A percentile compares a stretch with the other conserved stretches of the same genome.
These are phyloP conservation scores for Cephus nigrinus DNA, from an alignment of 2,888 invertebrate genomes.

Conservation along the genomic window DNA sequence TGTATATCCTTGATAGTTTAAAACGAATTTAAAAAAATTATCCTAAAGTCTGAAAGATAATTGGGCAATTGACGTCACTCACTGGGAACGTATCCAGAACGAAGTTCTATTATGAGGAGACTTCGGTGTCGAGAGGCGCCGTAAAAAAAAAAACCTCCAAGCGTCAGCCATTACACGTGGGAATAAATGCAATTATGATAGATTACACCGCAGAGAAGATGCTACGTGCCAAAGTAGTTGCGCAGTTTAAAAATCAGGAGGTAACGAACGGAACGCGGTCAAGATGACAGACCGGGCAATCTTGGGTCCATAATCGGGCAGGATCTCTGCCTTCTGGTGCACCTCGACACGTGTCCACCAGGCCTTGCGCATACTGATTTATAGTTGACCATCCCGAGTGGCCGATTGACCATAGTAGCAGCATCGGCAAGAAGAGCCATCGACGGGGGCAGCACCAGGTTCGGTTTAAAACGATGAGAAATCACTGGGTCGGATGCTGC, in stretches of 20 bases:
- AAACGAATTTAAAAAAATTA: not conserved
- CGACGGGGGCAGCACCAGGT: not conserved
- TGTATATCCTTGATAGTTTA: not conserved
- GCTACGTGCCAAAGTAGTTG: not conserved
- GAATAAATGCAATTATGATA: conserved; percentile 49
- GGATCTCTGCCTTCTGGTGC: conserved; percentile 2
- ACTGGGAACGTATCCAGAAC: not conserved
- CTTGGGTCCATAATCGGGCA: conserved; percentile 23
- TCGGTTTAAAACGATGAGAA: not conserved
- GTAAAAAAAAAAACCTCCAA: not conserved
- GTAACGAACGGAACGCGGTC: conserved; percentile 19
- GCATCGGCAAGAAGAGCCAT: not conserved
- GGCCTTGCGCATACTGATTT: conserved; percentile 6
- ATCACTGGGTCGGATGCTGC: not conserved
- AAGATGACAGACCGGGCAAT: conserved; percentile 19
- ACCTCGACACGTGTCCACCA: not conserved
- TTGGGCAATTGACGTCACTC: not conserved
- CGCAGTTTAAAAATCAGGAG: not conserved
- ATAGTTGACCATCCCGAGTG: not conserved
- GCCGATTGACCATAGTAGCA: not conserved
- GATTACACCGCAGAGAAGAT: conserved; percentile 17
- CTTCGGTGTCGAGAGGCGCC: not conserved
- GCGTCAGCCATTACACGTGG: conserved; percentile 29
- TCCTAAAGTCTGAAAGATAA: not conserved
- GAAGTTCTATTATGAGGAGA: not conserved